Evolutionary conservation across 2,113 vertebrate species (phyloP), one percentile per base, ranked within the genome.

Genomic region (Rhinichthys klamathensis): DNA sequence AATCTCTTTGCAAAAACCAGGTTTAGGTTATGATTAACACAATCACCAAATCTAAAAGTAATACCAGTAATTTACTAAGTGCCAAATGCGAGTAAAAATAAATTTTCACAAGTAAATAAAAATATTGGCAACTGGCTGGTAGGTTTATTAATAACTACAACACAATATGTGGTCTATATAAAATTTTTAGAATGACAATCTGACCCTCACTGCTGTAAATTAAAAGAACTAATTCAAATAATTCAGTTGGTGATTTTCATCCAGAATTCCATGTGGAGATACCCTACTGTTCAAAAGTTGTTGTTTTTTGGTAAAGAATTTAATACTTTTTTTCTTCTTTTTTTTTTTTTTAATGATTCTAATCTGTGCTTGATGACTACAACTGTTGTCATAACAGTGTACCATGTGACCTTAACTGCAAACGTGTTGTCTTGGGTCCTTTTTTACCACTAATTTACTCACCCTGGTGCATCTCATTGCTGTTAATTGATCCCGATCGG

Each of bases 401-500:
- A 80, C 9, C 35, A 27, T 27, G 56, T 12, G 0, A 4, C 4
- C 9, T 35, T 58, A 8, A n/a, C 75, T 35, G 49, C 75, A 58
- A 61, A 61, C 1, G 3, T 41, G 10, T 51, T 27, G 27, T 63
- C 56, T 63, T 25, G 3, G 25, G 1, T 32, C 6, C 5, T 6
- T 51, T 44, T 23, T 76, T 15, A 74, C 10, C 77, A 23, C 54
- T 35, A 12, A 23, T 61, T 13, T 5, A 56, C 93, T 89, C 91
- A 99, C 98, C 98, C 96, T 99, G 97, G 83, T 99, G 97, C 60
- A 99, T 93, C 90, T 99, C 98, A 0, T 13, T 84, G 84, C 92
- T 91, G 86, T 92, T 98, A 90, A 99, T 99, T 79, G 89, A 92
- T 27, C 98, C 98, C 0, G 97, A 99, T 13, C 82, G 93, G 89